Conservation (phyloP, 2,797 vertebrate genomes). For the Helarctos malayanus region DNA sequence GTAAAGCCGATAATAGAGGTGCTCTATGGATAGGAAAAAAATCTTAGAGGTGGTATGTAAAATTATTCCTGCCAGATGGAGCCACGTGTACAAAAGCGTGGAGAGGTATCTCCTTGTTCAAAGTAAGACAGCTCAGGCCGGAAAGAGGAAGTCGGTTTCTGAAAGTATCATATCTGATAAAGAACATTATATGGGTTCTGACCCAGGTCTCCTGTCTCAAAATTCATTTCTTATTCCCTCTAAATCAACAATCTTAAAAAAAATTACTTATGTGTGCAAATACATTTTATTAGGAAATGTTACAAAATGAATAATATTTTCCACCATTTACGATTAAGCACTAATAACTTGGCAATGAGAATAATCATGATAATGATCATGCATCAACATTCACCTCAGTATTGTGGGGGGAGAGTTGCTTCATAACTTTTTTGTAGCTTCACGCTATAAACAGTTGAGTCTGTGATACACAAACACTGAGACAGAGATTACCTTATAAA, state of each 20-base stretch:
- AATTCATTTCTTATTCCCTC: neutral
- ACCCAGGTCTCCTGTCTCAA: neutral
- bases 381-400: neutral
- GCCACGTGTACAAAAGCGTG: neutral
- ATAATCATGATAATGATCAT: neutral
- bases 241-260: slow-evolving; percentile 5
- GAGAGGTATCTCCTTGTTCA: neutral
- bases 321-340: neutral
- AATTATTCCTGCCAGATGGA: neutral
- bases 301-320: neutral
- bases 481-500: neutral
- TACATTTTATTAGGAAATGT: neutral
- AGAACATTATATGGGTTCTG: neutral
- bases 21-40: neutral
- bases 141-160: neutral
- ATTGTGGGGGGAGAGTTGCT: neutral
- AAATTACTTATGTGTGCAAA: neutral
- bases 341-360: neutral
- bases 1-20: neutral
- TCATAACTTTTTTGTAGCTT: neutral
- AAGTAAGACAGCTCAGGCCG: neutral
- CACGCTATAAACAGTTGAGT: neutral
- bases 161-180: neutral
- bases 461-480: neutral
- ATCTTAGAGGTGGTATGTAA: neutral